Evolutionary conservation across 2,888 invertebrate species (phyloP).

Genomic region (Phengaris arion): DNA sequence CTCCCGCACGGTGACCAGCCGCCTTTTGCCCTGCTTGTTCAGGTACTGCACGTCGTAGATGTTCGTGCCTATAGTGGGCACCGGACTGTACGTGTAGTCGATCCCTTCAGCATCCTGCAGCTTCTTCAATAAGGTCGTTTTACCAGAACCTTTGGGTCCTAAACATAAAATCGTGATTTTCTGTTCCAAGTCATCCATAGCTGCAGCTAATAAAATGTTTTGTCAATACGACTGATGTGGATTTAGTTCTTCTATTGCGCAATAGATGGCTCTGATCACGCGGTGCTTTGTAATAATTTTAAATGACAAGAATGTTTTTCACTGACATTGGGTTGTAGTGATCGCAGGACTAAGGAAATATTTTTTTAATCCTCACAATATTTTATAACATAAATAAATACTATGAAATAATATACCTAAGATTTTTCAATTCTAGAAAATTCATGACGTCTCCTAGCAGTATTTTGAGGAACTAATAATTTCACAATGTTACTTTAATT

Average conservation of each 20-base stretch:
- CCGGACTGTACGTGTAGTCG: conserved; percentile 87
- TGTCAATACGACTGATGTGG: conserved; percentile 45
- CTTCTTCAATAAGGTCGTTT: conserved; percentile 87
- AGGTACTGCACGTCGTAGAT: conserved; percentile 82
- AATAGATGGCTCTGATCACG: conserved; percentile 52
- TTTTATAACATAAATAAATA: too few relatives aligned
- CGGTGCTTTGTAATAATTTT: not conserved
- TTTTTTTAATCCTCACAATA: too few relatives aligned
- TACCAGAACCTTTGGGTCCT: conserved; percentile 89
- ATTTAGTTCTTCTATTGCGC: conserved; percentile 49
- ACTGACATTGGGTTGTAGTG: too few relatives aligned
- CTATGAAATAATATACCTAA: too few relatives aligned
- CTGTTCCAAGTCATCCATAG: conserved; percentile 67
- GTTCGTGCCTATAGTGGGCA: conserved; percentile 89
- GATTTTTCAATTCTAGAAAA: too few relatives aligned
- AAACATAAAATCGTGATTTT: conserved; percentile 81
- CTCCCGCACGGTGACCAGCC: conserved; percentile 82
- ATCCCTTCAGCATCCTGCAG: conserved; percentile 84
- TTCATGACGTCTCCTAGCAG: too few relatives aligned
- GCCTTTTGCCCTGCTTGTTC: conserved; percentile 72
- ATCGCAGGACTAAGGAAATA: too few relatives aligned
- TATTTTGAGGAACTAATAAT: too few relatives aligned
- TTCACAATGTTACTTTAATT: too few relatives aligned
- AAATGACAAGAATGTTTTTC: not conserved
- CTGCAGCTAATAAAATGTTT: conserved; percentile 38